Conservation (phyloP, 2,797 vertebrate species). For the Phalanger gymnotis region DNA sequence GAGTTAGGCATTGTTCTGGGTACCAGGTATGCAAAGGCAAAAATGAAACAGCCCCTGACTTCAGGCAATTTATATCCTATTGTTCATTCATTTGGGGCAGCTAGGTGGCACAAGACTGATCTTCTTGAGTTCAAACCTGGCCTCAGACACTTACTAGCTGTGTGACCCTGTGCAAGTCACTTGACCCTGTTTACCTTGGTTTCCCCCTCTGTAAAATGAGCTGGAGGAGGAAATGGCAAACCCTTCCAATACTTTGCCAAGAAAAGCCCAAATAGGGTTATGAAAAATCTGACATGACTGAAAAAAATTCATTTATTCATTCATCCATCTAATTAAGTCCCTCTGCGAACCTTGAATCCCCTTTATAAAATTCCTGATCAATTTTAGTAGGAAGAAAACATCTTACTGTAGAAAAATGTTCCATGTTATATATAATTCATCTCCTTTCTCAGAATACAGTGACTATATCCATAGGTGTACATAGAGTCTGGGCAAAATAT, state of each 20-base stretch:
- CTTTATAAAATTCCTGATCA: background rate
- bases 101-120: background rate
- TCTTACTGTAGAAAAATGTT: background rate
- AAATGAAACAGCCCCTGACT: background rate
- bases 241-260: background rate
- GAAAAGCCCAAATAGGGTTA: background rate
- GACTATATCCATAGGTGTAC: background rate
- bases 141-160: background rate
- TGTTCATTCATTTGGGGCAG: background rate
- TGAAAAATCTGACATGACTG: background rate
- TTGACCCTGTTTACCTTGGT: background rate
- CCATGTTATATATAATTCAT: background rate
- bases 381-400: background rate
- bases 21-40: background rate
- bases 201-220: background rate
- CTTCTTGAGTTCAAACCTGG: background rate
- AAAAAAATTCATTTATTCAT: background rate
- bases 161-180: background rate
- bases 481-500: background rate
- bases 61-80: background rate
- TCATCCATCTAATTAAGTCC: background rate
- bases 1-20: background rate
- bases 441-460: background rate
- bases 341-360: background rate
- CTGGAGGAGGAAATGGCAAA: background rate